Evolutionary conservation across 2,113 vertebrate genomes (phyloP).

Genomic region (Hypomesus transpacificus): DNA sequence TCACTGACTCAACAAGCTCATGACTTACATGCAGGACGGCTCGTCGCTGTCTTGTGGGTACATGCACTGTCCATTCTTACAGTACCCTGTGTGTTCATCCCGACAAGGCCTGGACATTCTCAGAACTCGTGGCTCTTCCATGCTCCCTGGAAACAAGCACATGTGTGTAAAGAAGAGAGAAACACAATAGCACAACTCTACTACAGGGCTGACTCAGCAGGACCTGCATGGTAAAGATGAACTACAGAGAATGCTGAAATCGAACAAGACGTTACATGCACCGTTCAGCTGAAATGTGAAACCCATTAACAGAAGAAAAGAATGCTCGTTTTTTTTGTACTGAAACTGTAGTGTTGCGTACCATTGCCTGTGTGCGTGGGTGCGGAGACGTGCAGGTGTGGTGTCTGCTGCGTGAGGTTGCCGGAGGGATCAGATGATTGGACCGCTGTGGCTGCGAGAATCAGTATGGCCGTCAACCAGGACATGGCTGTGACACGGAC

Average conservation of each 20-base stretch:
- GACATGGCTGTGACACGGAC: constrained; percentile 23
- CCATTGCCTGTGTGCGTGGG: neutral
- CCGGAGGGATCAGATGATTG: neutral
- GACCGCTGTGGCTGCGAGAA: constrained; percentile 36
- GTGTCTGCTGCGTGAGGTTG: constrained; percentile 10
- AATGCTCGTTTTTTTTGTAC: too few species aligned
- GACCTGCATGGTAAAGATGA: neutral
- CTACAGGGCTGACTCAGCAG: neutral
- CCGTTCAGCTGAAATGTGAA: too few species aligned
- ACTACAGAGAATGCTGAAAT: too few species aligned
- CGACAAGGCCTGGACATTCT: constrained; percentile 42
- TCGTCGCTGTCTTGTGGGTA: constrained; percentile 53
- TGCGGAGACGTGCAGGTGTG: too few species aligned
- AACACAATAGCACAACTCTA: neutral
- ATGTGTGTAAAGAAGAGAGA: neutral
- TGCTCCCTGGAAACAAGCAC: constrained; percentile 35
- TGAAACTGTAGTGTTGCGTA: too few species aligned
- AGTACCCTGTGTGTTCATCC: constrained; percentile 42
- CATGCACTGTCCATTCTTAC: constrained; percentile 62
- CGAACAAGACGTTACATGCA: too few species aligned
- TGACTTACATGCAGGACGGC: constrained; percentile 65
- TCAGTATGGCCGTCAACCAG: constrained; percentile 8
- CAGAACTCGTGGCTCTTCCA: constrained; percentile 27
- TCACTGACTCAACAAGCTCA: neutral
- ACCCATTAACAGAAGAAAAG: too few species aligned